Evolutionary conservation across 2,888 invertebrate species (phyloP), one percentile per base, ranked within the genome.

Genomic region (Gymnoscelis rufifasciata): DNA sequence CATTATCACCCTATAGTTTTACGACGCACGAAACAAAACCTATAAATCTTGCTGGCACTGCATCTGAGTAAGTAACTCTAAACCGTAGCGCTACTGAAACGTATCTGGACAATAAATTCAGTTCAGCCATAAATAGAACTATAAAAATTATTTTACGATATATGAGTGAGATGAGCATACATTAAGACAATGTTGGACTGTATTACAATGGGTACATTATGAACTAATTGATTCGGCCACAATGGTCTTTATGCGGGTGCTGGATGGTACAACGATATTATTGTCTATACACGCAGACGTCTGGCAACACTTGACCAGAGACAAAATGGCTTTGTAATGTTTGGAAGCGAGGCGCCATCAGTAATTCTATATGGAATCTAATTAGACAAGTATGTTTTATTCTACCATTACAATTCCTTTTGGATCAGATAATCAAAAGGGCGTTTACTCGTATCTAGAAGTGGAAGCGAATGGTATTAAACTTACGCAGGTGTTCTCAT

Each of bases 291-390:
- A 59, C 49, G 67, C 84, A 83, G 84, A 84, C 83, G 87, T 83
- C 86, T 87, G 86, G 76, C 74, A 82, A 83, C 84, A 86, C 86
- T 86, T 79, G 84, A 83, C 75, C 78, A 80, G 75, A 86, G 86
- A 87, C 87, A 87, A 87, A 87, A 87, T 87, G 86, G 67, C 87
- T 87, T 87, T 87, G 86, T 87, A 74, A 73, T 72, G 71, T 72
- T 70, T 70, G 69, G 62, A 72, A 71, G 73, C 71, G 67, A 83
- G 87, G 87, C 87, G 87, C 87, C 87, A 83, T 75, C 73, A 69
- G 87, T 83, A 84, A 87, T 77, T 78, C 66, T 76, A 81, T 78
- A 61, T 69, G 56, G 52, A 43, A 56, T 55, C 53, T 59, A 58
- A 60, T 62, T 62, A 60, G 19, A 19, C 19, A 19, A 59, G 56